Conservation (phyloP, 2,797 vertebrate species). For the Thaleichthys pacificus region DNA sequence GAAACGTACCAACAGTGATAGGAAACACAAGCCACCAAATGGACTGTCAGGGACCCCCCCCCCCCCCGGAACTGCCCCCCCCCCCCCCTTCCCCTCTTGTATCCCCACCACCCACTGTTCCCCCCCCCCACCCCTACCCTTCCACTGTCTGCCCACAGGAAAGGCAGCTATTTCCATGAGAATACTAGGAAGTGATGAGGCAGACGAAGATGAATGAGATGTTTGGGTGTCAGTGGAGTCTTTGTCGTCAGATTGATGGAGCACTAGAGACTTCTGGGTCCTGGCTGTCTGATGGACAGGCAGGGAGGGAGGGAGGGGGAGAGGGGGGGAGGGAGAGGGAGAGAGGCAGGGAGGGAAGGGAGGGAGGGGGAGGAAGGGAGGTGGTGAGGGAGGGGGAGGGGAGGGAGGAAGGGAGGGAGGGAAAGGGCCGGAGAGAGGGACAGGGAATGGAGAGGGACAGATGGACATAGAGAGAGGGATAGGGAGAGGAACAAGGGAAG, state of each 20-base stretch:
- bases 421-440: constrained; percentile 17
- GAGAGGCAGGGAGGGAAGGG: constrained; percentile 28
- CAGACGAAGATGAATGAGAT: constrained; percentile 83
- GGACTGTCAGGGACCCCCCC: constrained; percentile 58
- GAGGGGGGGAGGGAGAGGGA: not conserved
- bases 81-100: constrained; percentile 49
- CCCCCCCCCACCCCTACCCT: constrained; percentile 44
- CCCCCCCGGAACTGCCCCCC: constrained; percentile 40
- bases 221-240: constrained; percentile 69
- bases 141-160: constrained; percentile 48
- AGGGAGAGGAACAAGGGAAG: constrained; percentile 7
- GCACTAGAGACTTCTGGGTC: constrained; percentile 57
- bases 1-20: constrained; percentile 64
- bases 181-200: constrained; percentile 80
- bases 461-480: constrained; percentile 29
- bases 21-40: constrained; percentile 66
- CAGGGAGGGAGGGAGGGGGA: constrained; percentile 14
- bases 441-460: not conserved
- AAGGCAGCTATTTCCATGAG: constrained; percentile 74
- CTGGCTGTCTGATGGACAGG: constrained; percentile 60
- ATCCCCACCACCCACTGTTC: constrained; percentile 52
- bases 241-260: constrained; percentile 74
- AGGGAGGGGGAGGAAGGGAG: constrained; percentile 29
- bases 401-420: not conserved
- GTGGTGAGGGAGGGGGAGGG: constrained; percentile 8